A percentile compares a stretch with the other conserved stretches of the same genome.
Conservation (phyloP, 2,797 vertebrate genomes). For the Oreonectes daqikongensis region DNA sequence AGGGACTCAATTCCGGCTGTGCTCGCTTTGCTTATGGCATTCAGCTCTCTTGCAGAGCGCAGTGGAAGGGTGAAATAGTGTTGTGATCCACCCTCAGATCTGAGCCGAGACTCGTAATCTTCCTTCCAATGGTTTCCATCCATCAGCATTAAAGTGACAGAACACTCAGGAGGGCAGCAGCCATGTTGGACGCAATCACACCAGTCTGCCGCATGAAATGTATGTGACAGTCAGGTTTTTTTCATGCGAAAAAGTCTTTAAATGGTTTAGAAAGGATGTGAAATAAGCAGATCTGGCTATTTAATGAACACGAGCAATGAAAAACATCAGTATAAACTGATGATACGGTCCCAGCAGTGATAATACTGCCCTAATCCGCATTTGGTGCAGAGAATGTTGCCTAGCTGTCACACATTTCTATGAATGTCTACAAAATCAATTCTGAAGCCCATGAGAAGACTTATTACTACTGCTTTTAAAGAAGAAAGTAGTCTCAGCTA, state of each 20-base stretch:
- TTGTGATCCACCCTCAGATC: conserved; percentile 49
- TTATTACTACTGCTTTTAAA: conserved; percentile 9
- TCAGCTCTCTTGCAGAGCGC: conserved; percentile 39
- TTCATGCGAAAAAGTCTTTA: conserved; percentile 24
- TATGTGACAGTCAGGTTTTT: background rate
- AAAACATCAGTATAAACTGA: conserved; percentile 46
- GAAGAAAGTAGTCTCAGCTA: conserved; percentile 7
- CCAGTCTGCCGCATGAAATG: background rate
- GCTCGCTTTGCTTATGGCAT: conserved; percentile 28
- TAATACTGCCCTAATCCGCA: conserved; percentile 38
- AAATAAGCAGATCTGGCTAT: conserved; percentile 26
- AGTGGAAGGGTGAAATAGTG: conserved; percentile 42
- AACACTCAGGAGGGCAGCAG: conserved; percentile 34
- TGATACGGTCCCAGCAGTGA: conserved; percentile 37
- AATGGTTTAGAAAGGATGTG: conserved; percentile 30
- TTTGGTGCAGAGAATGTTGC: conserved; percentile 42
- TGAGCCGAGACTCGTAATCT: conserved; percentile 52
- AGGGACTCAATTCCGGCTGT: conserved; percentile 34
- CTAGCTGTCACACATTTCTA: conserved; percentile 54
- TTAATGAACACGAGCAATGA: conserved; percentile 43
- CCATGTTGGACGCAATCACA: conserved; percentile 16
- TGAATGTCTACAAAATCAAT: conserved; percentile 53
- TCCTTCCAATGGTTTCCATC: conserved; percentile 57
- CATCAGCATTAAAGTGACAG: conserved; percentile 61
- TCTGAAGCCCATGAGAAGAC: background rate